Base-by-base conservation (phyloP, 64 coral and sea anemone species). In the Anthopleura sola region DNA sequence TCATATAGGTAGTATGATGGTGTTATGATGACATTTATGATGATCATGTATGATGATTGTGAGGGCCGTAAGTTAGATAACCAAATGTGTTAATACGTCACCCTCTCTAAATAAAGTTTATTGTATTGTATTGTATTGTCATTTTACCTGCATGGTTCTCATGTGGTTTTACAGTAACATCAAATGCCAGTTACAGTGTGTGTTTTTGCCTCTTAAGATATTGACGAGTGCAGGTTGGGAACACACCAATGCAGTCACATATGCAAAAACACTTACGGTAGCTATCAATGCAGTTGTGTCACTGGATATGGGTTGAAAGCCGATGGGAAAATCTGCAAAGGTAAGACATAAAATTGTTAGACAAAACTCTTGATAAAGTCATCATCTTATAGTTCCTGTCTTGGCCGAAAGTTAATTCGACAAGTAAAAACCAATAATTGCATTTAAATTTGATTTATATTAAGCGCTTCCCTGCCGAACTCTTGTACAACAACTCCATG, bases 171-270 rank as follows among this genome's bases (percentile, higher is more conserved):
- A 14, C 15, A 51, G 33, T 39, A 7, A 37, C 16, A 36, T 44
- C 39, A 44, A 44, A 44, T 44, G 2, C 32, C 37, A 36, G 12
- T 37, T n/a, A n/a, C n/a, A n/a, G 33, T 31, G 1, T 39, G 10
- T 76, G 37, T 31, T 9, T 76, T 37, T 31, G 9, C 4, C 10
- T 17, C 36, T 48, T 82, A 19, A 82, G 80, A 82, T 53, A 53
- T 82, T 40, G 29, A 82, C 80, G 80, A 82, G 80, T 82, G 80
- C 46, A 55, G 12, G 16, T 16, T 32, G 24, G 80, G 80, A 40
- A 21, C 29, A 48, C 44, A 82, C 80, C 1, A 82, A 40, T 82
- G 80, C 50, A 55, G 50, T 31, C 80, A 82, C 19, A 15, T 50
- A 40, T 82, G 80, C 47, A 82, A 2, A 21, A 82, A 82, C 46